These are phyloP conservation scores for Zaprionus vittiger DNA, from an alignment of 1,140 invertebrate species.

Conservation along the genomic window DNA sequence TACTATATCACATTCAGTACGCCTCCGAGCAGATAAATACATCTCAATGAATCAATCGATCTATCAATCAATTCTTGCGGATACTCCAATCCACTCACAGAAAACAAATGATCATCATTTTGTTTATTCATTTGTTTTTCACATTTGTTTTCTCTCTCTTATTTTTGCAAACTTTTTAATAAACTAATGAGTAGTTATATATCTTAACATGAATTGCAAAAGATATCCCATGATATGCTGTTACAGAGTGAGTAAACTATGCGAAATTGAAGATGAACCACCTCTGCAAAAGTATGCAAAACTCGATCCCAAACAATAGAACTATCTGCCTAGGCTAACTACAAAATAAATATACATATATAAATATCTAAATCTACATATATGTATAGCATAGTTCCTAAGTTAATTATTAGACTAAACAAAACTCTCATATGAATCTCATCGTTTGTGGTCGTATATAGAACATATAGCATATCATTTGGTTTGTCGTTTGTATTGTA, in stretches of 20 bases:
- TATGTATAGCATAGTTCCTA: constrained; percentile 29
- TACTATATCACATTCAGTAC: background rate
- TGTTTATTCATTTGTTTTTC: constrained; percentile 9
- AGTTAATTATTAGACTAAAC: constrained; percentile 25
- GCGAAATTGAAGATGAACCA: constrained; percentile 15
- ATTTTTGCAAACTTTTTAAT: constrained; percentile 26
- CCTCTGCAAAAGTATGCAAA: constrained; percentile 7
- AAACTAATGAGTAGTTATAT: constrained; percentile 41
- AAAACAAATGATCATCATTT: constrained; percentile 5
- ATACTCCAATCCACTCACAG: background rate
- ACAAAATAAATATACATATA: constrained; percentile 10
- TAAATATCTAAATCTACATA: constrained; percentile 23
- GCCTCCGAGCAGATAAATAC: background rate
- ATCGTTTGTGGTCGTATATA: constrained; percentile 27
- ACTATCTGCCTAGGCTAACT: constrained; percentile 18
- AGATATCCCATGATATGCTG: constrained; percentile 35
- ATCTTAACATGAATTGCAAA: constrained; percentile 46
- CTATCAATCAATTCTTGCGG: background rate
- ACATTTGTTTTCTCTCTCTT: constrained; percentile 17
- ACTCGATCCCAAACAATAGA: background rate
- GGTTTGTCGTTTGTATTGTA: constrained; percentile 36
- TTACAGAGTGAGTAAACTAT: constrained; percentile 54
- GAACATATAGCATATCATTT: constrained; percentile 14
- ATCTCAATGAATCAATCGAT: background rate
- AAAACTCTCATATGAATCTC: constrained; percentile 22